Conservation (phyloP, 2,888 invertebrate genomes). For the Coremacera marginata region DNA sequence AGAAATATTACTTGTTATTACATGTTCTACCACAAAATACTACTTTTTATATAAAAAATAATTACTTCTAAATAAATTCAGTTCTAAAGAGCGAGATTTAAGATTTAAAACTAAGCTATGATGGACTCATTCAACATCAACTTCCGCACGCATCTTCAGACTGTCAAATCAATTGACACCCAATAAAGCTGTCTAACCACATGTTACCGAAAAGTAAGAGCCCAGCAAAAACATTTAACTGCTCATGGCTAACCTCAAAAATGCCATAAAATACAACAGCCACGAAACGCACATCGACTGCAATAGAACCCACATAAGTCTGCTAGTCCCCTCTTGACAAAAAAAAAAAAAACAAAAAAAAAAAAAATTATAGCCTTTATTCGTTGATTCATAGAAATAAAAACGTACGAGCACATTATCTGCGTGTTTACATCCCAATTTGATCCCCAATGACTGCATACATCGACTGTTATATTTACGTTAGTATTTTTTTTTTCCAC, state of each 20-base stretch:
- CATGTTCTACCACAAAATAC: too few relatives aligned
- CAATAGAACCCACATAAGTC: neutral
- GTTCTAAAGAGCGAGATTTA: too few relatives aligned
- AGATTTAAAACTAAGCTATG: too few relatives aligned
- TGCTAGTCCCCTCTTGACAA: neutral
- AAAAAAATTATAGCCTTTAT: neutral
- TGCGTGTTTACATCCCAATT: conserved; percentile 65
- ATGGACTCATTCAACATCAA: neutral
- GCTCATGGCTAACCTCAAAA: conserved; percentile 27
- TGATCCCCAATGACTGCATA: conserved; percentile 58
- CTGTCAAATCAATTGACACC: conserved; percentile 60
- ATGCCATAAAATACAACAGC: conserved; percentile 20
- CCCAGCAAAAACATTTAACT: conserved; percentile 19
- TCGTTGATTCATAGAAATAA: conserved; percentile 40
- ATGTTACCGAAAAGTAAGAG: neutral
- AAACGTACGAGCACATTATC: conserved; percentile 61
- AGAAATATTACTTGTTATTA: too few relatives aligned
- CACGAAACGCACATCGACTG: conserved; percentile 11
- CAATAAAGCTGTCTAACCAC: conserved; percentile 62
- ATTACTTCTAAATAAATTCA: too few relatives aligned
- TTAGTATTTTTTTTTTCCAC: conserved; percentile 44
- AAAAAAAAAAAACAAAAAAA: too few relatives aligned
- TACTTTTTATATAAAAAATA: too few relatives aligned
- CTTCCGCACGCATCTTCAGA: neutral
- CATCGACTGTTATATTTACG: conserved; percentile 33